These are phyloP conservation scores for Trachelus troglodyta DNA, from an alignment of 2,888 invertebrate species.

Conservation along the genomic window DNA sequence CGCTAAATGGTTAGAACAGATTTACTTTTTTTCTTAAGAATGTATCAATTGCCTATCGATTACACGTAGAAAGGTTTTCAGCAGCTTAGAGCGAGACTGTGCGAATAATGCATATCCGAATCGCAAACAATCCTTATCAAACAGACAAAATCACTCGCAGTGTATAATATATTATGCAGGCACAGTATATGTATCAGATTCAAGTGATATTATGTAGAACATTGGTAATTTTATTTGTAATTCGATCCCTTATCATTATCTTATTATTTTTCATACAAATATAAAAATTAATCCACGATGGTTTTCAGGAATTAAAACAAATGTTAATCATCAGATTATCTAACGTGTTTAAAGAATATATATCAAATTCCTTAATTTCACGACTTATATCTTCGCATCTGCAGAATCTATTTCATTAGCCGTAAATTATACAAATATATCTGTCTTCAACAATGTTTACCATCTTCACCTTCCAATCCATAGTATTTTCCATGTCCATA, in stretches of 20 bases:
- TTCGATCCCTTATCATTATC: background rate
- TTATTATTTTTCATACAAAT: background rate
- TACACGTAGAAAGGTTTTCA: background rate
- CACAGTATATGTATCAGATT: background rate
- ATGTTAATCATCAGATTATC: background rate
- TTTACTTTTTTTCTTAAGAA: background rate
- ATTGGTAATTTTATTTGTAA: background rate
- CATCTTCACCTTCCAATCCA: background rate
- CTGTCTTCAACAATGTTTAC: background rate
- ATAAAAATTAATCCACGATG: background rate
- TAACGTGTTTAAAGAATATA: background rate
- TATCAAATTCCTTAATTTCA: background rate
- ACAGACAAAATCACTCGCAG: background rate
- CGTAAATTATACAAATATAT: background rate
- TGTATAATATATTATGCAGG: background rate
- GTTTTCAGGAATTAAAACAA: background rate
- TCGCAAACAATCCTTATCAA: background rate
- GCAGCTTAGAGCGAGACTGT: background rate
- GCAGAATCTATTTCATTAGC: background rate
- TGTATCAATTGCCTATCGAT: background rate
- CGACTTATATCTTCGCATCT: background rate
- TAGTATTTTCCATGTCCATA: background rate
- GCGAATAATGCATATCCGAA: background rate
- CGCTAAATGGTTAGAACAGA: conserved; percentile 5
- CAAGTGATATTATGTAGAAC: background rate